Base-by-base conservation (phyloP, 2,797 vertebrate species). In the Dryobates pubescens region DNA sequence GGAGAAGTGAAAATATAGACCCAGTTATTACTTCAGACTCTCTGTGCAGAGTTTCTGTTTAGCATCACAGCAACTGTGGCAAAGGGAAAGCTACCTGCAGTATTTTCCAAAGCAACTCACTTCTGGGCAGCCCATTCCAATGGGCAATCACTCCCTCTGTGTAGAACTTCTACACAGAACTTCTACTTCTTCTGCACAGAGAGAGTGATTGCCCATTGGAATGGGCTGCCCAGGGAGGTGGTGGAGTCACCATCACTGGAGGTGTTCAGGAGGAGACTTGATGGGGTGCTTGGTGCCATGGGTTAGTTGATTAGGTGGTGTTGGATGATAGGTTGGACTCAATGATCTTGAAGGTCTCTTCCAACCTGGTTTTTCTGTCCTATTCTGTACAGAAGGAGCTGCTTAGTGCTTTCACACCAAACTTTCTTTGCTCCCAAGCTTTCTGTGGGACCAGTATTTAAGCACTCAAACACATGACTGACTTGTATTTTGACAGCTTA, bases 401-500 rank as follows among this genome's bases (percentile, higher is more conserved):
- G 4, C 34, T 70, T 41, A 38, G 23, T 26, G 22, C 53, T 86
- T 83, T 85, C 54, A 88, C 57, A 79, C 24, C 32, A 84, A 77
- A 62, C 14, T 18, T 13, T 24, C 57, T 80, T 80, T 81, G 13
- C 17, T 69, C 80, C 78, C 68, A 59, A 92, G 61, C 68, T 49
- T 53, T 65, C 64, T 67, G 17, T 17, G 4, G 38, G 73, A 54
- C 4, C 70, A 73, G 41, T 59, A 51, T 71, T 82, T 43, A 58
- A 84, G 49, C 26, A 81, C 10, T 53, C 19, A 86, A 79, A 74
- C 69, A 47, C 15, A 92, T 6, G 7, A 65, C 0, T 67, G 38
- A 90, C 86, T 67, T 88, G 80, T 78, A 88, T 65, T 92, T 74
- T 84, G 69, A 76, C 64, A 85, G 19, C 6, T 84, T 62, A 71